Percentiles rank a stretch among this genome's conserved stretches.
phyloP scores from a whole-genome alignment of 2,113 vertebrate species.

The Anser brachyrhynchus region DNA sequence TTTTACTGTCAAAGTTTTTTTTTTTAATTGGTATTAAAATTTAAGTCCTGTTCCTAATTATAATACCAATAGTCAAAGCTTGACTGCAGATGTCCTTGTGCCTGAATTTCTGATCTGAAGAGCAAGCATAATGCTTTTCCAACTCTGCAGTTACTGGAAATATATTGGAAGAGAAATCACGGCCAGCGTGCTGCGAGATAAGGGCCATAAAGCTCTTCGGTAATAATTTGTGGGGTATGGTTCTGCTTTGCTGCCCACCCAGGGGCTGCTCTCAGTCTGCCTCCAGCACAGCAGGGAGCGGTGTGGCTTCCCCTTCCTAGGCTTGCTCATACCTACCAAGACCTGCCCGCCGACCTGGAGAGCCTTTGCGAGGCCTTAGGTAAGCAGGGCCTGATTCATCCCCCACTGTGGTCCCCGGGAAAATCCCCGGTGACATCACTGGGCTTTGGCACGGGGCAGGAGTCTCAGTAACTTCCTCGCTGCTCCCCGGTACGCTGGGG shows the following conservation, averaged over 20 bases:
- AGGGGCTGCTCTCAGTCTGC: background rate
- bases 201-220: background rate
- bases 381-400: background rate
- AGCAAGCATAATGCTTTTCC: background rate
- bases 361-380: background rate
- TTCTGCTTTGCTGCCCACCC: background rate
- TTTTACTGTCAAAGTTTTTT: accelerated
- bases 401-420: background rate
- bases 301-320: background rate
- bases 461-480: background rate
- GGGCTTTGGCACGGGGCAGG: background rate
- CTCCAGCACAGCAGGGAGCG: background rate
- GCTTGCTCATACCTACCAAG: accelerated
- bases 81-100: background rate
- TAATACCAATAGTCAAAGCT: background rate
- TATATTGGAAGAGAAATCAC: accelerated
- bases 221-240: accelerated
- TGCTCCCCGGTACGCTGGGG: background rate
- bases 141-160: background rate
- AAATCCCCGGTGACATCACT: background rate
- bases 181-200: background rate
- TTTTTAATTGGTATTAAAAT: background rate
- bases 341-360: accelerated
- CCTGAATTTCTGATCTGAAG: background rate
- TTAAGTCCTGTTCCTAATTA: background rate